Evolutionary conservation across 1,140 invertebrate genomes (phyloP), one percentile per base, ranked within the genome.

Genomic region (Bicyclus anynana): DNA sequence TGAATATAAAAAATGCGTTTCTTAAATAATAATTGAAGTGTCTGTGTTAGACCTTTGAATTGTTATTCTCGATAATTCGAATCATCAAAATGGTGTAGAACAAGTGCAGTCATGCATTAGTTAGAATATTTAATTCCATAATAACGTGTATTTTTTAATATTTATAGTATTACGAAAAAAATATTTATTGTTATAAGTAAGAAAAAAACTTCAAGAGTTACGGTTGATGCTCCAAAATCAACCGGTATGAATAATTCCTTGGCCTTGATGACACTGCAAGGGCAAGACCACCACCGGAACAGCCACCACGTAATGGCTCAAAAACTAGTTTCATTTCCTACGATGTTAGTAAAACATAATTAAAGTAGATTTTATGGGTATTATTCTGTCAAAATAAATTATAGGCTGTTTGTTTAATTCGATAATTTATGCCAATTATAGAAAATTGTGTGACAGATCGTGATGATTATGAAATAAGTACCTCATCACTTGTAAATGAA

Each of bases 241-340:
- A 33, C 0, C 3, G n/a, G 29, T 33, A 12, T 33, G 29, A 33
- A 29, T 20, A 5, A 7, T 16, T 37, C 29, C 48, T 50, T 37
- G 33, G 48, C 48, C 48, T 50, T 50, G 48, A 27, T 50, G 27
- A 37, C 6, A 17, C 10, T 21, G 12, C 48, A 50, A 50, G 48
- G 48, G 48, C 48, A 23, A 20, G 29, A 20, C 9, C 53, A 47
- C 10, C 53, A 55, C 53, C 53, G 53, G 53, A 55, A 55, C 10
- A 47, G 18, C 29, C 1, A n/a, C 33, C 35, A 14, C 29, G 27
- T 20, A 18, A 37, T 50, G 17, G 26, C 10, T n/a, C 3, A 12
- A 33, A 33, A 33, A 33, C 29, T 33, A 33, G 29, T 33, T 33
- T 33, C 10, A 33, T 33, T 33, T 33, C 29, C 29, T 33, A 12